Base-by-base conservation (phyloP, 2,113 vertebrate species). In the Callionymus lyra region DNA sequence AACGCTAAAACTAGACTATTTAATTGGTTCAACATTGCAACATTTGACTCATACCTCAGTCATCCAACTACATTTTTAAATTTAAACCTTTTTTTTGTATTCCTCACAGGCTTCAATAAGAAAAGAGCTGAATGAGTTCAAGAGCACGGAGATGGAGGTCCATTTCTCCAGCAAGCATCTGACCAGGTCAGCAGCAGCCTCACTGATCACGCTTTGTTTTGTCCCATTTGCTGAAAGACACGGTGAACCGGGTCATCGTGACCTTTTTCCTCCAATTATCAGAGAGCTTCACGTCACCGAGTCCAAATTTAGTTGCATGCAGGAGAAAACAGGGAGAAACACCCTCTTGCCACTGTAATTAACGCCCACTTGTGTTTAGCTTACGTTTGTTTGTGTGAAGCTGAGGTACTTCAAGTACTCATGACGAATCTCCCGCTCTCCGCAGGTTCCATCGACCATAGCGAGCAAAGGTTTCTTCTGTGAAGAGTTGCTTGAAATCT, bases 91-190 rank as follows among this genome's bases (percentile, higher is more conserved):
- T 18, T 10, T 12, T 6, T 12, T 13, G 17, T 38, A 10, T 45
- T 12, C 4, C 36, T 38, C 1, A 2, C 79, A 98, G 95, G 94
- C 95, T 41, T 93, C 95, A 10, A 98, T 98, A 77, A 88, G 95
- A 37, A 98, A 98, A 60, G 95, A 98, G 75, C 85, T 98, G 54
- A 98, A 98, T 10, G 95, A 98, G 61, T 98, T 97, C 83, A 98
- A 98, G 62, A 98, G 93, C 44, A 95, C 91, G 1, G 95, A 98
- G 78, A 98, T 98, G 95, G 93, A 98, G 72, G 95, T 98, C 16
- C 94, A 98, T 14, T 89, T 92, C 5, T 95, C 92, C 1, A 98
- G 95, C 90, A 96, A 93, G 73, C 95, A 98, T 63, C 83, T 98
- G 86, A 98, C 94, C 46, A 94, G 95, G 94, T 98, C 47, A 19